Percentiles rank a stretch among this genome's conserved stretches.
Conservation (phyloP, 2,888 invertebrate genomes). For the Lycaena phlaeas region DNA sequence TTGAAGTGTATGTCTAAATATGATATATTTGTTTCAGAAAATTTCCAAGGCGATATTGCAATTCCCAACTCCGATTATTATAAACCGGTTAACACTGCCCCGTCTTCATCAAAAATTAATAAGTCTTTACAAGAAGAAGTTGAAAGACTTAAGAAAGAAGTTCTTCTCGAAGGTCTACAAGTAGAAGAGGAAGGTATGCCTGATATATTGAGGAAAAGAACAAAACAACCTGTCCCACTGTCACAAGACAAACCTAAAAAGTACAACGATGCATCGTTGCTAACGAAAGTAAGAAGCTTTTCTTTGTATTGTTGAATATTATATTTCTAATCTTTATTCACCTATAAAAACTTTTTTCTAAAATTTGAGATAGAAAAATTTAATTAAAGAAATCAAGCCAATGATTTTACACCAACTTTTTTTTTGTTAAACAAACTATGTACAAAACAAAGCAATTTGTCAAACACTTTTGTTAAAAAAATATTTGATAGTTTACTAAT, state of each 20-base stretch:
- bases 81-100: conserved; percentile 36
- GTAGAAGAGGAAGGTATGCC: conserved; percentile 88
- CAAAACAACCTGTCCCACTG: conserved; percentile 73
- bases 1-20: too few relatives aligned
- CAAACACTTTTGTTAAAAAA: too few relatives aligned
- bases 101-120: conserved; percentile 71
- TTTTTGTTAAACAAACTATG: too few relatives aligned
- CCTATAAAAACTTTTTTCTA: too few relatives aligned
- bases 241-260: conserved; percentile 64
- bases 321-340: too few relatives aligned
- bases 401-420: too few relatives aligned
- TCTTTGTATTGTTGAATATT: too few relatives aligned
- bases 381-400: too few relatives aligned
- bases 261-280: conserved; percentile 59
- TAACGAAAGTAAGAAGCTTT: conserved; percentile 43
- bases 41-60: conserved; percentile 89
- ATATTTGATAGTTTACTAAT: too few relatives aligned
- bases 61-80: conserved; percentile 74
- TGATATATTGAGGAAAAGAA: conserved; percentile 80
- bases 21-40: conserved; percentile 71
- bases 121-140: conserved; percentile 82
- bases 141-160: conserved; percentile 87
- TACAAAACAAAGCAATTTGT: too few relatives aligned
- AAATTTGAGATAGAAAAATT: too few relatives aligned
- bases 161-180: conserved; percentile 84